phyloP scores from a whole-genome alignment of 2,888 invertebrate species.

The Drepanosiphum platanoidis region DNA sequence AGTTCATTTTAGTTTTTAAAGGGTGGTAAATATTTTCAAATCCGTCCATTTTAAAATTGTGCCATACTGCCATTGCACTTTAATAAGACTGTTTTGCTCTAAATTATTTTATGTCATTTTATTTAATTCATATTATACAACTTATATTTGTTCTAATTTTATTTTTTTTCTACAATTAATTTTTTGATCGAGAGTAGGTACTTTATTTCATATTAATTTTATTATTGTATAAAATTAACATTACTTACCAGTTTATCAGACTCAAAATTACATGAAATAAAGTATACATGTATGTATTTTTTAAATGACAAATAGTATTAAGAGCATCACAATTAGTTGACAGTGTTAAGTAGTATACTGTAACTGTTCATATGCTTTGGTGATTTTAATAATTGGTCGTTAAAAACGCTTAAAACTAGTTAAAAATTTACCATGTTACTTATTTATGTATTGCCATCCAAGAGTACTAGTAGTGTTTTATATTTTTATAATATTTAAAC shows the following conservation, averaged over 20 bases:
- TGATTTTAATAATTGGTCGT: slow-evolving; percentile 45
- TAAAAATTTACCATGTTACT: not conserved
- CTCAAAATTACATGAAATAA: not conserved
- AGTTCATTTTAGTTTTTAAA: not conserved
- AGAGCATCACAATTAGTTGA: not conserved
- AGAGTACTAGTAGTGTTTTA: slow-evolving; percentile 8
- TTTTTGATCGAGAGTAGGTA: not conserved
- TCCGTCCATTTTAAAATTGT: slow-evolving; percentile 33
- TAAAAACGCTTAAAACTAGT: slow-evolving; percentile 24
- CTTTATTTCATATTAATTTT: not conserved
- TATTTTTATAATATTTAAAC: not conserved
- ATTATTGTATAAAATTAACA: not conserved
- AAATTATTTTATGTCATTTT: slow-evolving; percentile 28
- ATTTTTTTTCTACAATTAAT: not conserved
- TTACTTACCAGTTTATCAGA: not conserved
- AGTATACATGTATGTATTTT: not conserved
- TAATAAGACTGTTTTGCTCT: slow-evolving; percentile 42
- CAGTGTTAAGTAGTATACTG: not conserved
- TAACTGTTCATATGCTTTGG: slow-evolving; percentile 56
- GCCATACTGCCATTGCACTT: slow-evolving; percentile 48
- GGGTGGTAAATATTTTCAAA: not conserved
- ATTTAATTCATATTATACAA: not conserved
- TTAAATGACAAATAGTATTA: not conserved
- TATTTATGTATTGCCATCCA: slow-evolving; percentile 14
- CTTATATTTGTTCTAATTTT: not conserved